phyloP scores from a whole-genome alignment of 2,888 invertebrate species.

The Tipula helvola region DNA sequence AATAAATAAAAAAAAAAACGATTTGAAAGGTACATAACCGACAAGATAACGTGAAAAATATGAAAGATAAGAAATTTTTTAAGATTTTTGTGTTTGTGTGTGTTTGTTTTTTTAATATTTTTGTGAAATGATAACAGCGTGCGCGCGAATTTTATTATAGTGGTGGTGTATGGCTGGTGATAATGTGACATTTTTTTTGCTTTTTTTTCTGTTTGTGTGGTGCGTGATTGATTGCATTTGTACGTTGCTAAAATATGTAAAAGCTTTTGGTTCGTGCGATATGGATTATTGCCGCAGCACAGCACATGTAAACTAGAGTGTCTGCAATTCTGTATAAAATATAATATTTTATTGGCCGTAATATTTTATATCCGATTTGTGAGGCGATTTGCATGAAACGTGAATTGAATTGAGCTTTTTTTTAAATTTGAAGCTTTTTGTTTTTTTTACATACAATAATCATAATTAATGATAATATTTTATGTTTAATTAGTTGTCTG shows the following conservation, averaged over 20 bases:
- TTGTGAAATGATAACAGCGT: not conserved
- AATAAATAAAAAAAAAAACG: not conserved
- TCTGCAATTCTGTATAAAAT: not conserved
- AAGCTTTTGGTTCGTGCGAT: not conserved
- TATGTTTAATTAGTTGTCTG: not conserved
- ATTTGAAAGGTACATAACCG: not conserved
- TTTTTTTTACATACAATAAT: not conserved
- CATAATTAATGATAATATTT: not conserved
- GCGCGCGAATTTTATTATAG: not conserved
- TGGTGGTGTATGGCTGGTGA: not conserved
- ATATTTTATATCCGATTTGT: not conserved
- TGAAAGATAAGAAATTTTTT: not conserved
- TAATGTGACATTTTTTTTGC: not conserved
- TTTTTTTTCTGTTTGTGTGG: not conserved
- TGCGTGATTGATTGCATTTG: not conserved
- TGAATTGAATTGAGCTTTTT: not conserved
- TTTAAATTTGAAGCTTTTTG: too few species aligned
- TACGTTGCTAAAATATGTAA: not conserved
- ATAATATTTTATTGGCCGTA: not conserved
- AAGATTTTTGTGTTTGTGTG: not conserved
- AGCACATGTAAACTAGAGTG: not conserved
- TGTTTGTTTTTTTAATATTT: not conserved
- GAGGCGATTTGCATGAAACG: not conserved
- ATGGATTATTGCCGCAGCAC: not conserved
- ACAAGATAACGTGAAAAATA: not conserved